A percentile compares a stretch with the other conserved stretches of the same genome.
Evolutionary conservation across 2,113 vertebrate species (phyloP).

Genomic region (Opisthocomus hoazin): DNA sequence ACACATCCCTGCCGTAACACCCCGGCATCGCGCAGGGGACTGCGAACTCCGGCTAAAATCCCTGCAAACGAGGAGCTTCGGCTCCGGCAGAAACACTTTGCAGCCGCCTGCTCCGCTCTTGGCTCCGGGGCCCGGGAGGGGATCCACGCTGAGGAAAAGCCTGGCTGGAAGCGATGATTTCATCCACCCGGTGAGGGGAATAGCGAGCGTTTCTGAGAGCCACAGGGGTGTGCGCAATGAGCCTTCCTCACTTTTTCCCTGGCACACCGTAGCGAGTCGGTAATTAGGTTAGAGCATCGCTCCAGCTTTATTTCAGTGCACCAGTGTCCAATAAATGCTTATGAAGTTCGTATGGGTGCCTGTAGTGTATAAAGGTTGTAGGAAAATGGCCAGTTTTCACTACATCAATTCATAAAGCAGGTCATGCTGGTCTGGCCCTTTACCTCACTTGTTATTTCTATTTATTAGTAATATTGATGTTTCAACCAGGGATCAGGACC

Average conservation of each 20-base stretch:
- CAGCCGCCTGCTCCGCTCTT: not conserved
- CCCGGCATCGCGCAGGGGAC: not conserved
- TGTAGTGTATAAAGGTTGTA: not conserved
- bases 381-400: conserved; percentile 33
- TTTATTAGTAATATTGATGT: conserved; percentile 61
- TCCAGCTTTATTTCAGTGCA: not conserved
- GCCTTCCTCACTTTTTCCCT: not conserved
- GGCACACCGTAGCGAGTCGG: not conserved
- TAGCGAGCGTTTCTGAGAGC: not conserved
- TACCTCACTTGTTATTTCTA: conserved; percentile 51
- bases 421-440: conserved; percentile 24
- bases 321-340: not conserved
- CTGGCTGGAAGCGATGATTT: not conserved
- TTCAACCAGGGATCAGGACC: conserved; percentile 54
- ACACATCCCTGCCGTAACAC: not conserved
- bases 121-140: not conserved
- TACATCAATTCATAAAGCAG: conserved; percentile 47
- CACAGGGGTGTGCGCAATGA: not conserved
- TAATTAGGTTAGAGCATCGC: not conserved
- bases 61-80: accelerated
- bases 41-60: not conserved
- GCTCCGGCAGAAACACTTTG: not conserved
- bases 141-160: not conserved
- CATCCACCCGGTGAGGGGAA: not conserved
- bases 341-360: not conserved